A percentile compares a stretch with the other conserved stretches of the same genome.
phyloP scores from a whole-genome alignment of 2,113 vertebrate species.

The Pyxicephalus adspersus region DNA sequence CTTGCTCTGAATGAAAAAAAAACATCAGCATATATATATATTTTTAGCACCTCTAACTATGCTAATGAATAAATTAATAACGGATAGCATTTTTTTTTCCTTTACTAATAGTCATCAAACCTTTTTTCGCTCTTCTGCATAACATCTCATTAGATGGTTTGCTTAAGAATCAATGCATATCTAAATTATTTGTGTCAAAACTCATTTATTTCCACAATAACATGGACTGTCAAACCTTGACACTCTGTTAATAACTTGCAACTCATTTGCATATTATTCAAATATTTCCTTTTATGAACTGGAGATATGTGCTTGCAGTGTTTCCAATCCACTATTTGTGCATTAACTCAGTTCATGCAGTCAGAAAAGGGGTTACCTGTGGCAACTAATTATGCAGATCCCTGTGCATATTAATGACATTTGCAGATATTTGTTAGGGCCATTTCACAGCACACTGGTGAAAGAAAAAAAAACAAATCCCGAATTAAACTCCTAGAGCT shows the following conservation, averaged over 20 bases:
- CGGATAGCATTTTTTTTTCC: constrained; percentile 70
- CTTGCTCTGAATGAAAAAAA: constrained; percentile 66
- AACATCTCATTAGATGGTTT: constrained; percentile 78
- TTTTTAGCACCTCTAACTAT: constrained; percentile 71
- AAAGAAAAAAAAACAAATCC: constrained; percentile 65
- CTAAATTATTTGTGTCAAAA: constrained; percentile 87
- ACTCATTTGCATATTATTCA: constrained; percentile 84
- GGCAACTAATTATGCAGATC: constrained; percentile 78
- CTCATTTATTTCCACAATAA: constrained; percentile 88
- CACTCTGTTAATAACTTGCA: constrained; percentile 83
- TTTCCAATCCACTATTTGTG: constrained; percentile 67
- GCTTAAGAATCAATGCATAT: constrained; percentile 83
- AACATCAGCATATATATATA: constrained; percentile 68
- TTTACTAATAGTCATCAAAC: constrained; percentile 76
- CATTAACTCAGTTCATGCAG: constrained; percentile 73
- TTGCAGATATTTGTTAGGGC: constrained; percentile 65
- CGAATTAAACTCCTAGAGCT: constrained; percentile 43
- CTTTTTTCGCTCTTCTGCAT: constrained; percentile 72
- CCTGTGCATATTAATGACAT: constrained; percentile 79
- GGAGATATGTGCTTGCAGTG: constrained; percentile 67
- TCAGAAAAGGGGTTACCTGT: constrained; percentile 80
- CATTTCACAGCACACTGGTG: constrained; percentile 62
- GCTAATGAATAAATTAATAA: constrained; percentile 81
- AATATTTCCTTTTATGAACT: constrained; percentile 77
- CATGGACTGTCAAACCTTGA: constrained; percentile 80